These are phyloP conservation scores for Ennomos fuscantarius DNA, from an alignment of 2,888 invertebrate species.

Conservation along the genomic window DNA sequence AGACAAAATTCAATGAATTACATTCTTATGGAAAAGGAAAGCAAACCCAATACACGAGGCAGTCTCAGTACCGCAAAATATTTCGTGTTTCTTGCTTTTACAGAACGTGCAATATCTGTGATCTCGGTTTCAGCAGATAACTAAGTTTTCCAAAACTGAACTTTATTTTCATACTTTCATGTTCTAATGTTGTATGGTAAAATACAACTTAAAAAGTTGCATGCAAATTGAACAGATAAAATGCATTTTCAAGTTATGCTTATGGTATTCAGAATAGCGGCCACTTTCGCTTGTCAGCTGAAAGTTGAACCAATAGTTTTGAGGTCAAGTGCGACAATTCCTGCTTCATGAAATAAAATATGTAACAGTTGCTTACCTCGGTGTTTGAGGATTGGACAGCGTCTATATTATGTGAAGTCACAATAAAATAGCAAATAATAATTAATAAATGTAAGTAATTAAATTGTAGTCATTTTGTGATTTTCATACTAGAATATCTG, in stretches of 20 bases:
- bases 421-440: no score
- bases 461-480: no score
- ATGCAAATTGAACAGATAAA: constrained; percentile 32
- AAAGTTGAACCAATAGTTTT: constrained; percentile 39
- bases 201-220: constrained; percentile 26
- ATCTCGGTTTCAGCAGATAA: constrained; percentile 3
- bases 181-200: constrained; percentile 2
- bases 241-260: constrained; percentile 31
- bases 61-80: no score
- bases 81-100: no score
- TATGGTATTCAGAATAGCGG: constrained; percentile 33
- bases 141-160: background rate
- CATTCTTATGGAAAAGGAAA: no score
- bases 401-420: no score
- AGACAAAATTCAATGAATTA: no score
- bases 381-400: no score
- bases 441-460: no score
- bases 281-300: constrained; percentile 39
- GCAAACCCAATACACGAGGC: no score
- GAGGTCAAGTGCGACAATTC: constrained; percentile 62
- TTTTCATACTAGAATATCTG: no score
- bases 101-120: constrained; percentile 2
- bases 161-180: background rate
- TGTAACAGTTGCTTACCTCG: background rate
- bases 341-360: constrained; percentile 7